Base-by-base conservation (phyloP, 2,113 vertebrate species). In the Erinaceus europaeus region DNA sequence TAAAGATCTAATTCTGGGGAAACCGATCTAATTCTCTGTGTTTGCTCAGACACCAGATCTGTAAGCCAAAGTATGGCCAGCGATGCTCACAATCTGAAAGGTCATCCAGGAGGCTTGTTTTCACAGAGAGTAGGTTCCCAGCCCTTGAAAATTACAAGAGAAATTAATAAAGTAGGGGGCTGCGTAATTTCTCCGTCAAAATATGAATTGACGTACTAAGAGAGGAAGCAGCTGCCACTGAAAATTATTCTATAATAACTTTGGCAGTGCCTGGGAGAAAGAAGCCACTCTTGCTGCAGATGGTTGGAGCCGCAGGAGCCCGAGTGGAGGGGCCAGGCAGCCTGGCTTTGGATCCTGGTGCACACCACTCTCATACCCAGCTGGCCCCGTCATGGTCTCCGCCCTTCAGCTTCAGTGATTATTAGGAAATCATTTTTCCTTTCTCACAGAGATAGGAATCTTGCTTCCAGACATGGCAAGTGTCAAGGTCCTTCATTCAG, bases 381-480 rank as follows among this genome's bases (percentile, higher is more conserved):
- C 94, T 90, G 92, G 92, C 74, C 67, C 81, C 5, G 44, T 89
- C 89, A 86, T 12, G 3, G 78, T 90, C 89, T 71, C 87, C 17
- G 0, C 86, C 93, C 81, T 94, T 68, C 5, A 82, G 82, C 93
- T 64, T 90, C 92, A 90, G 87, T 91, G 79, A 91, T 62, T 78
- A 38, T 89, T 81, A 92, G 89, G 90, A 94, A 93, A 83, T 46
- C 67, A 36, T 87, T 87, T 89, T 91, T 91, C 73, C 90, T 94
- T 94, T 94, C 95, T 91, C 92, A 94, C 74, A 69, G 92, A 90
- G 93, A 93, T 94, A 94, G 67, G 27, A 81, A 94, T 93, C 94
- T 89, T n/a, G 55, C 92, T 88, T 76, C 92, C 78, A 94, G 92
- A 94, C 78, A 82, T 59, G 77, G 81, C 74, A 21, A 85, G 84